A percentile compares a stretch with the other conserved stretches of the same genome.
Evolutionary conservation across 2,888 invertebrate genomes (phyloP).

Genomic region (Nomada lathburiana): DNA sequence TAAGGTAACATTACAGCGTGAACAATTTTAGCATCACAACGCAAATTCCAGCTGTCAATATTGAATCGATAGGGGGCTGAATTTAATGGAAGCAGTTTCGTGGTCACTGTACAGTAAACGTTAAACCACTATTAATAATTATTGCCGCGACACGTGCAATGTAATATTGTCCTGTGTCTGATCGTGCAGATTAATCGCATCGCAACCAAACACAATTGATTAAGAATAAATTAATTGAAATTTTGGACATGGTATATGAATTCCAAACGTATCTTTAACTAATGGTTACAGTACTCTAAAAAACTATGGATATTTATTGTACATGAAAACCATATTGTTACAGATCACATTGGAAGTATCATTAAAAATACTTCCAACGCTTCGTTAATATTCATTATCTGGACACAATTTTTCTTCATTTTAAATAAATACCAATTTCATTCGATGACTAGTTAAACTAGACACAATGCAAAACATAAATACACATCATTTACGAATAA

Average conservation of each 20-base stretch:
- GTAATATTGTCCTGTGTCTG: neutral
- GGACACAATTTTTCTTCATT: too few relatives aligned
- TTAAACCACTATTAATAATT: conserved; percentile 38
- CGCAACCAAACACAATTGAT: neutral
- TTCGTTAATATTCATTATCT: too few relatives aligned
- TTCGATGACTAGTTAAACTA: too few relatives aligned
- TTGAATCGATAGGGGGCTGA: conserved; percentile 14
- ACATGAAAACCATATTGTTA: too few relatives aligned
- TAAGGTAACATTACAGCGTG: neutral
- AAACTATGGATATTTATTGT: neutral
- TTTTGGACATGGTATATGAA: conserved; percentile 1
- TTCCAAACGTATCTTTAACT: neutral
- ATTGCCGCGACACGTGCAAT: conserved; percentile 4
- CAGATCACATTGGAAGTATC: too few relatives aligned
- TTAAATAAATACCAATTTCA: too few relatives aligned
- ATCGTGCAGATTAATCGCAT: neutral
- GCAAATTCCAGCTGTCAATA: conserved; percentile 21
- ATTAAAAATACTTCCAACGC: too few relatives aligned
- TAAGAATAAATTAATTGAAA: neutral
- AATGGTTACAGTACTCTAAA: neutral
- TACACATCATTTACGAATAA: too few relatives aligned
- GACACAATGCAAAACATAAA: too few relatives aligned
- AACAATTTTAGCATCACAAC: conserved; percentile 8
- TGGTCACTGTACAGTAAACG: conserved; percentile 14
- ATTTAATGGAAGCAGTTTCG: conserved; percentile 16